These are phyloP conservation scores for Lasioglossum pauxillum DNA, from an alignment of 2,888 invertebrate species.

Conservation along the genomic window DNA sequence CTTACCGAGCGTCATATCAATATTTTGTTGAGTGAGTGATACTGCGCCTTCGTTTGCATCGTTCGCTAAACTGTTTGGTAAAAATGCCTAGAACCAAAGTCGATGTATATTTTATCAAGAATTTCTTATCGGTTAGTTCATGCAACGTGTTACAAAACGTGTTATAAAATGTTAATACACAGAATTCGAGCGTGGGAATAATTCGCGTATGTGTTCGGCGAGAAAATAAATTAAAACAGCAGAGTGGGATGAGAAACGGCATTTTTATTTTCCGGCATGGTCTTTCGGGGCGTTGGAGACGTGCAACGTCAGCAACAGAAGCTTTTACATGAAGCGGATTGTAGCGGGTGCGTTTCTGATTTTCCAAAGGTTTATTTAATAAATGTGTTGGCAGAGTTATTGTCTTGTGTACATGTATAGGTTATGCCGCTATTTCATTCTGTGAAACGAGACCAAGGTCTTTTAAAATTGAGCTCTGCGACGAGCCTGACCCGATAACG, in stretches of 20 bases:
- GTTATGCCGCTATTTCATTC: slow-evolving; percentile 43
- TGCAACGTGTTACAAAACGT: not conserved
- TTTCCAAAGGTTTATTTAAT: slow-evolving; percentile 28
- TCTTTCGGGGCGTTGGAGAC: not conserved
- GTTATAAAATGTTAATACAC: not conserved
- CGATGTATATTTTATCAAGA: not conserved
- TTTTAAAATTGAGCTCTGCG: not conserved
- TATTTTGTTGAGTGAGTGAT: slow-evolving; percentile 91
- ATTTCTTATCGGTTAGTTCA: not conserved
- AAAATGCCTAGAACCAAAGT: slow-evolving; percentile 63
- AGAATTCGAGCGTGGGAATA: not conserved
- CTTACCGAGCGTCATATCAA: slow-evolving; percentile 94
- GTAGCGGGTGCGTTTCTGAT: not conserved
- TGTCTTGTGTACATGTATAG: slow-evolving; percentile 33
- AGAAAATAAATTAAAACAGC: slow-evolving; percentile 12
- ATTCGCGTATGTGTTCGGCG: not conserved
- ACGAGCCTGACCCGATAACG: slow-evolving; percentile 20
- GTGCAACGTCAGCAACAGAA: not conserved
- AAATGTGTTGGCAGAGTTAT: slow-evolving; percentile 42
- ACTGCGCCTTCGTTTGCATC: slow-evolving; percentile 91
- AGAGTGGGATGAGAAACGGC: not conserved
- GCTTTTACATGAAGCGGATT: not conserved
- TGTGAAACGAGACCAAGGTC: not conserved
- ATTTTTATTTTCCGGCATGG: slow-evolving; percentile 15
- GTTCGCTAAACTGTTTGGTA: slow-evolving; percentile 85